Evolutionary conservation across 2,888 invertebrate species (phyloP).

Genomic region (Galeruca laticollis): DNA sequence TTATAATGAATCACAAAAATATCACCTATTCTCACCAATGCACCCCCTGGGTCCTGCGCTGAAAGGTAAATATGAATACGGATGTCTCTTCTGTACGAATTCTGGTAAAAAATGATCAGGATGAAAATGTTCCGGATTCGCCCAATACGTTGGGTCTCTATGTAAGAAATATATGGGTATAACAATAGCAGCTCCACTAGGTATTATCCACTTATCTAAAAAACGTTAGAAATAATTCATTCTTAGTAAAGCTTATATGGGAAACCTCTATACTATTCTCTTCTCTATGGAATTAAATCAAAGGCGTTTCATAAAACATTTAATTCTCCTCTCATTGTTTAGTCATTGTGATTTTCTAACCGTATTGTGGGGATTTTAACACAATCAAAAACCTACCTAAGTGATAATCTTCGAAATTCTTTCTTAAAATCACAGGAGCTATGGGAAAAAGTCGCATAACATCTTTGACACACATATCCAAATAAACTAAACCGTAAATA

Average conservation of each 20-base stretch:
- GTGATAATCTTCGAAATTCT: constrained; percentile 51
- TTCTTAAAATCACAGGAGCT: constrained; percentile 57
- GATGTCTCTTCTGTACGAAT: constrained; percentile 51
- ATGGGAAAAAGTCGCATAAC: constrained; percentile 57
- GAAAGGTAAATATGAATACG: constrained; percentile 59
- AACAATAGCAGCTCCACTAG: constrained; percentile 52
- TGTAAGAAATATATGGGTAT: constrained; percentile 58
- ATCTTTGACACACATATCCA: constrained; percentile 60
- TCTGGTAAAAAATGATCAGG: constrained; percentile 62
- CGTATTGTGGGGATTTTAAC: not conserved
- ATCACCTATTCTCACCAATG: constrained; percentile 50
- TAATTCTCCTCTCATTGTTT: no score
- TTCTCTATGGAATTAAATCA: no score
- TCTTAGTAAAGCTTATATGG: not conserved
- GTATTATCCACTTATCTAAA: constrained; percentile 53
- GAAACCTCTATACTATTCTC: not conserved
- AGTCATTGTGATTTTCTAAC: no score
- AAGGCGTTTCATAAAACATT: no score
- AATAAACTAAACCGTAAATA: constrained; percentile 53
- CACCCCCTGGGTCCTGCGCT: constrained; percentile 60
- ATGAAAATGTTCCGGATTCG: constrained; percentile 58
- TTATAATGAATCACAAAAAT: not conserved
- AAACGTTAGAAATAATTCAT: constrained; percentile 7
- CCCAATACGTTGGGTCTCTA: constrained; percentile 56
- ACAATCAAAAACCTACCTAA: constrained; percentile 47